Conservation (phyloP, 2,113 vertebrate genomes). For the Carassius carassius region DNA sequence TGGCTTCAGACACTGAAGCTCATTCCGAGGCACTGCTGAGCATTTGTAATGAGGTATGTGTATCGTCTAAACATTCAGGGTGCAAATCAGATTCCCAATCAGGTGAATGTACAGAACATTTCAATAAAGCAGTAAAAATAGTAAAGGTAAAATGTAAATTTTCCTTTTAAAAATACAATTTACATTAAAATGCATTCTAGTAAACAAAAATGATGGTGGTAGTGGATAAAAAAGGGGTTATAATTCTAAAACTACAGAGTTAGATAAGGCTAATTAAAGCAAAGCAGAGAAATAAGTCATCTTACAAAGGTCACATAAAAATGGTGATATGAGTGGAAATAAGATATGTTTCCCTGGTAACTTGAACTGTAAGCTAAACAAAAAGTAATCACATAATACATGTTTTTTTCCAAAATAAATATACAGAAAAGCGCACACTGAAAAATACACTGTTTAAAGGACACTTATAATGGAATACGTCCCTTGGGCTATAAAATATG, state of each 20-base stretch:
- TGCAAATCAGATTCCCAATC: slow-evolving; percentile 18
- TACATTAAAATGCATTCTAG: background rate
- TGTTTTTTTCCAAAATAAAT: background rate
- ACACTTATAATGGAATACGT: background rate
- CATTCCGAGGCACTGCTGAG: slow-evolving; percentile 65
- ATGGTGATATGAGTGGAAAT: background rate
- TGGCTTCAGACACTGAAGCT: slow-evolving; percentile 56
- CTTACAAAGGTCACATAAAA: background rate
- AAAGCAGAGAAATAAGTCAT: background rate
- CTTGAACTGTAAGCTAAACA: background rate
- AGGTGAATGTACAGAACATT: slow-evolving; percentile 19
- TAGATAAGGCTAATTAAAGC: background rate
- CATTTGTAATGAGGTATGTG: slow-evolving; percentile 69
- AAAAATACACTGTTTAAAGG: background rate
- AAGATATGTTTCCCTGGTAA: background rate
- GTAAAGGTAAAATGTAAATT: too few species aligned
- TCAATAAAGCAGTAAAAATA: background rate
- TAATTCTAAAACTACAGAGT: background rate
- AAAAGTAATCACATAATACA: background rate
- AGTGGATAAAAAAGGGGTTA: background rate
- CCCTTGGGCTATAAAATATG: background rate
- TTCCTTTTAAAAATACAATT: too few species aligned
- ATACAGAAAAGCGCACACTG: background rate
- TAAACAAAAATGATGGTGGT: too few species aligned
- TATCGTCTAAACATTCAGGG: background rate